These are phyloP conservation scores for Dryadula phaetusa DNA, from an alignment of 2,888 invertebrate species.

Conservation along the genomic window DNA sequence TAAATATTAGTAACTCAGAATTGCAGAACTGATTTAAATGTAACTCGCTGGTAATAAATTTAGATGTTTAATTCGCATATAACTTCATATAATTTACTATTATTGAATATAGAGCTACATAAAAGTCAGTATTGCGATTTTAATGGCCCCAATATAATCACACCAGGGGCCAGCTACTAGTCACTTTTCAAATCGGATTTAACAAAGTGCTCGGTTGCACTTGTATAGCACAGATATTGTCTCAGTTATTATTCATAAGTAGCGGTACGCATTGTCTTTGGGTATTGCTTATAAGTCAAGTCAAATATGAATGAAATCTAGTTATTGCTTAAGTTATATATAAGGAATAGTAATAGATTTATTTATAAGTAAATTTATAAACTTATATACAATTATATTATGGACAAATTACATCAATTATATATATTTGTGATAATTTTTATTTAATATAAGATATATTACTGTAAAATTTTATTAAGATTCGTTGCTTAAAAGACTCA, in stretches of 20 bases:
- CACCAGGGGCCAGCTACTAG: slow-evolving; percentile 35
- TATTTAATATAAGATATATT: too few species aligned
- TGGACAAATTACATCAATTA: too few species aligned
- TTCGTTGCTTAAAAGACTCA: too few species aligned
- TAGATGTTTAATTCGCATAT: slow-evolving; percentile 2
- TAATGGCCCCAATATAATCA: slow-evolving; percentile 32
- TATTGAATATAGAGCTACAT: slow-evolving; percentile 6
- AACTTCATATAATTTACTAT: slow-evolving; percentile 13
- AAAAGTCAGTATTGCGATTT: slow-evolving; percentile 14
- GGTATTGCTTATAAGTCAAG: slow-evolving; percentile 18
- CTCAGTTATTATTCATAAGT: slow-evolving; percentile 27
- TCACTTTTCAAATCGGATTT: slow-evolving; percentile 36
- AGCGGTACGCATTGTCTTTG: slow-evolving; percentile 23
- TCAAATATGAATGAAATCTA: slow-evolving; percentile 8
- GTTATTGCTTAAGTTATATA: neutral
- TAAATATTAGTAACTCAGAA: neutral
- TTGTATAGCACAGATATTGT: slow-evolving; percentile 24
- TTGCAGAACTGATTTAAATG: neutral
- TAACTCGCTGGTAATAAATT: slow-evolving; percentile 11
- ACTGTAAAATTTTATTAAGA: too few species aligned
- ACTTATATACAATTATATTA: too few species aligned
- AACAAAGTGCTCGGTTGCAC: slow-evolving; percentile 27
- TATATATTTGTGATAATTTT: too few species aligned
- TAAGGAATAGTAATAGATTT: neutral
- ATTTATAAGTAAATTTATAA: too few species aligned